phyloP scores from a whole-genome alignment of 1,140 invertebrate genomes.

The Brachionus rotundiformis region DNA sequence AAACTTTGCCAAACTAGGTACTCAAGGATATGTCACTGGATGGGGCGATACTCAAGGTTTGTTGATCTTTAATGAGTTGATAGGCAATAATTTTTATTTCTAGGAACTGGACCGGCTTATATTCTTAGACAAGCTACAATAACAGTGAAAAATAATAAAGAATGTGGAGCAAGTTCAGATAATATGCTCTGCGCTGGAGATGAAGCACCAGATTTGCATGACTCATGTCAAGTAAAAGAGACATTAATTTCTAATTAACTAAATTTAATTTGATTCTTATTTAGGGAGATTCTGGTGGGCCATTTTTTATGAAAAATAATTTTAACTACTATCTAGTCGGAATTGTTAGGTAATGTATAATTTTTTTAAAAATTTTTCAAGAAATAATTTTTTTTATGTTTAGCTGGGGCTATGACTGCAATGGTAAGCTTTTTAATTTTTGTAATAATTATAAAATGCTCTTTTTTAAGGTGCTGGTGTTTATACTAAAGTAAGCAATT shows the following conservation, averaged over 20 bases:
- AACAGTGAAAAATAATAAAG: constrained; percentile 39
- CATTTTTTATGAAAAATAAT: constrained; percentile 51
- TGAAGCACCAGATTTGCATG: constrained; percentile 46
- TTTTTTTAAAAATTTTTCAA: neutral
- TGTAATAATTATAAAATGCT: neutral
- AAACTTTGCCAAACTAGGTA: constrained; percentile 42
- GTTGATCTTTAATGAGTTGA: neutral
- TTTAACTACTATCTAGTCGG: constrained; percentile 41
- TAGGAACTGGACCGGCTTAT: constrained; percentile 41
- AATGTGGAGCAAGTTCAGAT: constrained; percentile 42
- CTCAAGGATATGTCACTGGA: constrained; percentile 51
- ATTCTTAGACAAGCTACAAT: constrained; percentile 37
- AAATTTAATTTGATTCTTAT: neutral
- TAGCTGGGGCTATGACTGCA: constrained; percentile 46
- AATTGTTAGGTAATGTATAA: constrained; percentile 9
- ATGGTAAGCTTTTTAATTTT: constrained; percentile 24
- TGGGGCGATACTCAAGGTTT: constrained; percentile 52
- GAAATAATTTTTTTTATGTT: neutral
- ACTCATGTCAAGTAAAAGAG: constrained; percentile 40
- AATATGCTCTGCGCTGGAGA: constrained; percentile 50
- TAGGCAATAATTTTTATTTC: neutral
- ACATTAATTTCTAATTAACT: neutral
- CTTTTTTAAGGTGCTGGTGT: constrained; percentile 26
- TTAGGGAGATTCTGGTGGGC: constrained; percentile 46
- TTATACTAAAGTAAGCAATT: constrained; percentile 48